Base-by-base conservation (phyloP, 2,888 invertebrate species). In the Xestia sexstrigata region DNA sequence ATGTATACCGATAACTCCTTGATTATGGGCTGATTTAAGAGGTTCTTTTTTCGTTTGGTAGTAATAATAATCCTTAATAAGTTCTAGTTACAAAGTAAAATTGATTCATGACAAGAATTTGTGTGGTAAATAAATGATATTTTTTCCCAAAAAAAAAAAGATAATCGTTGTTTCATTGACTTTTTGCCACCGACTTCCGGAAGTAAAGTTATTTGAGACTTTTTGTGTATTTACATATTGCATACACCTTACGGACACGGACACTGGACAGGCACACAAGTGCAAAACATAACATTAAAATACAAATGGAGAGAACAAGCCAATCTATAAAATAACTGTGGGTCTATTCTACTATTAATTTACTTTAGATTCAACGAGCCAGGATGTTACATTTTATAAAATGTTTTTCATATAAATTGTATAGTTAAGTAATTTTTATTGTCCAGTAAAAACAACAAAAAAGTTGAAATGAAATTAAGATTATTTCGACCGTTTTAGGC, bases 201-300 rank as follows among this genome's bases (percentile, higher is more conserved):
- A 45, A 45, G 15, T 15, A 15, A 45, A 4, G 5, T 45, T 45
- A 45, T 45, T 15, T 45, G n/a, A n/a, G n/a, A n/a, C n/a, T n/a
- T n/a, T n/a, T 52, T 26, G 58, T 58, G 35, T 69, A 65, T 76
- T 52, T 60, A 83, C 52, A 81, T 76, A 88, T 88, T 84, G 79
- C 87, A 87, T 66, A 84, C 80, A 82, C 75, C 67, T 52, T 65
- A 60, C 35, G 77, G 68, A 74, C 39, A 60, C 42, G 74, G 72
- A 47, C 15, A 47, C 15, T 17, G 47, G 47, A 72, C 35, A 69
- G 39, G 76, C 71, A 52, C 35, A 69, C 30, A 69, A 63, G 55
- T 85, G 87, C 83, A 81, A 78, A 78, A 77, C 70, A 84, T 66
- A 77, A 55, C 47, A 84, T 79, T 63, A 74, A 49, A 23, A 75